phyloP scores from a whole-genome alignment of 2,888 invertebrate genomes.

The Coenonympha glycerion region DNA sequence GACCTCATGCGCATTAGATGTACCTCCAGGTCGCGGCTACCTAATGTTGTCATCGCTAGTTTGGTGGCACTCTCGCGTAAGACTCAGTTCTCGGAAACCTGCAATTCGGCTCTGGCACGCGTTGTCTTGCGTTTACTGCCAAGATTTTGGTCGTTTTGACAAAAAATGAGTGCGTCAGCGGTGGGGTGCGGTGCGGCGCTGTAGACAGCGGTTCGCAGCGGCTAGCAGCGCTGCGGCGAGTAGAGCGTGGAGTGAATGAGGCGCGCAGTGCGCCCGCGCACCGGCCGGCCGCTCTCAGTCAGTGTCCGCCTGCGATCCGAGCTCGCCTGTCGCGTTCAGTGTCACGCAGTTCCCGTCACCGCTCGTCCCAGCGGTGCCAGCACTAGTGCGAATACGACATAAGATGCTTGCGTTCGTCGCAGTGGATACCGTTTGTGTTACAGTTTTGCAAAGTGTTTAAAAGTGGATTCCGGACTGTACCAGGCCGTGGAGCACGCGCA shows the following conservation, averaged over 20 bases:
- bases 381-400: too few relatives aligned
- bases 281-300: constrained; percentile 34
- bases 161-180: constrained; percentile 36
- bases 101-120: constrained; percentile 37
- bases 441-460: constrained; percentile 55
- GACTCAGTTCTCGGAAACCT: constrained; percentile 42
- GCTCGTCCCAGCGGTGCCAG: constrained; percentile 50
- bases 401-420: constrained; percentile 65
- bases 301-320: constrained; percentile 60
- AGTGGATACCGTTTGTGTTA: constrained; percentile 64
- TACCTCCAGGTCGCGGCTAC: constrained; percentile 10
- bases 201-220: constrained; percentile 30
- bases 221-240: constrained; percentile 28
- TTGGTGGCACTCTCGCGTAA: constrained; percentile 28
- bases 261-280: constrained; percentile 27
- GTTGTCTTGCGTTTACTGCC: constrained; percentile 43
- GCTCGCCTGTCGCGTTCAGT: constrained; percentile 40
- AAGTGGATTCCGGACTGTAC: constrained; percentile 73
- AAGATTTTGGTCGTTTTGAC: constrained; percentile 46
- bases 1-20: not conserved
- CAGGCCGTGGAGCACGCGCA: constrained; percentile 72
- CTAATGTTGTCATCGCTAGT: constrained; percentile 25
- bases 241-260: not conserved
- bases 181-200: constrained; percentile 16
- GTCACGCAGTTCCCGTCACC: constrained; percentile 49